These are phyloP conservation scores for Eupithecia pulchellata DNA, from an alignment of 2,888 invertebrate species.

Conservation along the genomic window DNA sequence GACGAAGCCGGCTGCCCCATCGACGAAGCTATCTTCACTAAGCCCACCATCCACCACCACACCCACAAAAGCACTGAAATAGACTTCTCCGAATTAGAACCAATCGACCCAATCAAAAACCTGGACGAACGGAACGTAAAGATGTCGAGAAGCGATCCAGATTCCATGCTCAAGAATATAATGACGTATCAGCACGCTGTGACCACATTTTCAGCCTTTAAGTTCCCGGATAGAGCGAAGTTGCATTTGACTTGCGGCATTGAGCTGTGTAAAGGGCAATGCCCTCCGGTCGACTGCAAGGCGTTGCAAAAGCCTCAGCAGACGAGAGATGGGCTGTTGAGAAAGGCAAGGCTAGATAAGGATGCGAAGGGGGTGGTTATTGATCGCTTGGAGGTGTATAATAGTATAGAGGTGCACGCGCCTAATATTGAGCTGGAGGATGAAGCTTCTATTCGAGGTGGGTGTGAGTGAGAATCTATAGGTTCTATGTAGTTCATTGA, in stretches of 20 bases:
- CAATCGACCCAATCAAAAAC: slow-evolving; percentile 65
- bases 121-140: slow-evolving; percentile 67
- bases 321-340: slow-evolving; percentile 75
- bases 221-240: slow-evolving; percentile 92
- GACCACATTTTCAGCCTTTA: slow-evolving; percentile 91
- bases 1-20: slow-evolving; percentile 91
- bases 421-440: slow-evolving; percentile 91
- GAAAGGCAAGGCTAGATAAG: slow-evolving; percentile 79
- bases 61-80: slow-evolving; percentile 70
- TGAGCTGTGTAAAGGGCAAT: slow-evolving; percentile 90
- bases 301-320: slow-evolving; percentile 75
- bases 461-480: slow-evolving; percentile 9
- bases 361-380: slow-evolving; percentile 85
- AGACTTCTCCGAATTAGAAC: slow-evolving; percentile 71
- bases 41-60: slow-evolving; percentile 77
- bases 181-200: slow-evolving; percentile 83
- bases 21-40: slow-evolving; percentile 87
- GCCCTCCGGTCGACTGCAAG: slow-evolving; percentile 86
- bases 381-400: slow-evolving; percentile 90
- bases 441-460: slow-evolving; percentile 82
- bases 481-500: not conserved
- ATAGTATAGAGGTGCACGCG: slow-evolving; percentile 91
- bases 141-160: slow-evolving; percentile 67
- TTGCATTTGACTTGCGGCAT: slow-evolving; percentile 91
- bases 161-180: slow-evolving; percentile 74